Evolutionary conservation across 2,797 vertebrate genomes (phyloP), one percentile per base, ranked within the genome.

Genomic region (Pristis pectinata): DNA sequence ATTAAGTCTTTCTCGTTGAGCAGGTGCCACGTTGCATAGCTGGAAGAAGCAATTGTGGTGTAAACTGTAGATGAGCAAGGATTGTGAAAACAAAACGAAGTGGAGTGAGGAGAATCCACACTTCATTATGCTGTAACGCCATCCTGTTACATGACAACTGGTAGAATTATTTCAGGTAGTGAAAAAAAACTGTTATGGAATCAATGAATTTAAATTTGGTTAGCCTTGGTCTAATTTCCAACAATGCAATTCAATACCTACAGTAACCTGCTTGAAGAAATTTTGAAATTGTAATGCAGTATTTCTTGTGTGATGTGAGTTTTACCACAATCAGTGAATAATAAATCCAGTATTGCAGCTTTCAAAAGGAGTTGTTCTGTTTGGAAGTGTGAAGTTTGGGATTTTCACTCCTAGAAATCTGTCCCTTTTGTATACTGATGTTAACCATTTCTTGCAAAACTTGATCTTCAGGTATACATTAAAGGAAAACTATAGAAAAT

Each of bases 281-380:
- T 67, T 72, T 70, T 94, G 49, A 76, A 94, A 72, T 94, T 94
- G 92, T 94, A 94, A 72, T 93, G 91, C 91, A 72, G 91, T 93
- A 56, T 94, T 76, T 76, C 44, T 74, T 94, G 92, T 93, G 70
- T 94, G 92, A 94, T 94, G 92, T 94, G 92, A 94, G 92, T 93
- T 93, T n/a, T 94, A 76, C 72, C 70, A 74, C 64, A 74, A 76
- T 76, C 92, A 22, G 70, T 94, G 92, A 94, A 94, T 94, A 94
- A 94, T 94, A 94, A 94, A 94, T 74, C 92, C 92, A 76, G 27
- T 94, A 76, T 74, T 94, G 41, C 92, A 94, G 70, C 72, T 94
- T 93, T 76, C 67, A 49, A 94, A 76, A 74, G n/a, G 70, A 94
- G 70, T 94, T 89, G 89, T 95, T 94, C 59, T 95, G 82, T 94